Percentiles rank a stretch among this genome's conserved stretches.
Evolutionary conservation across 2,797 vertebrate species (phyloP).

Genomic region (Urophycis tenuis): DNA sequence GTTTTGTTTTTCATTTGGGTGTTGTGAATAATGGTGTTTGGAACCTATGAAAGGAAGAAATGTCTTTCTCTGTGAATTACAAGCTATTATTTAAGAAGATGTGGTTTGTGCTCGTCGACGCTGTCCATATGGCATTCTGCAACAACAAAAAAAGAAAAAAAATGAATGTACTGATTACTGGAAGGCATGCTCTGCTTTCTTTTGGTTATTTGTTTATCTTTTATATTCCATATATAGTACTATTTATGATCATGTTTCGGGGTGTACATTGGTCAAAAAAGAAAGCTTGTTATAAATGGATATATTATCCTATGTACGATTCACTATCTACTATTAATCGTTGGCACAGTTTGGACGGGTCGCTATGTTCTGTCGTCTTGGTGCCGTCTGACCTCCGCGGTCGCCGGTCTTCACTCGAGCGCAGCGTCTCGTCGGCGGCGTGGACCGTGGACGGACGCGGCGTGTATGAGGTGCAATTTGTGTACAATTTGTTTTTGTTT

Average conservation of each 20-base stretch:
- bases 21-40: background rate
- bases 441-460: slow-evolving; percentile 42
- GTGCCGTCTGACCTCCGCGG: slow-evolving; percentile 42
- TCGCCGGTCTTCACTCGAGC: slow-evolving; percentile 35
- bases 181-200: slow-evolving; percentile 69
- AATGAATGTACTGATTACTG: slow-evolving; percentile 70
- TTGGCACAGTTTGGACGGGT: slow-evolving; percentile 45
- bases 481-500: slow-evolving; percentile 55
- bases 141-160: slow-evolving; percentile 28
- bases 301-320: slow-evolving; percentile 72
- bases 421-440: slow-evolving; percentile 45
- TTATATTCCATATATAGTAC: slow-evolving; percentile 63
- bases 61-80: slow-evolving; percentile 31
- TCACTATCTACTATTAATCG: slow-evolving; percentile 59
- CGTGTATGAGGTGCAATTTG: slow-evolving; percentile 61
- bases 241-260: slow-evolving; percentile 66
- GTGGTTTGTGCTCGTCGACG: slow-evolving; percentile 35
- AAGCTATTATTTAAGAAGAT: slow-evolving; percentile 29
- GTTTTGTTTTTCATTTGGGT: background rate
- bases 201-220: slow-evolving; percentile 58
- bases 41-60: slow-evolving; percentile 8
- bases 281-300: slow-evolving; percentile 63
- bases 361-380: slow-evolving; percentile 37
- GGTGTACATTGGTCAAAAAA: slow-evolving; percentile 62
- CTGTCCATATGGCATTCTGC: slow-evolving; percentile 41